Evolutionary conservation across 2,888 invertebrate species (phyloP).

Genomic region (Andrena minutula): DNA sequence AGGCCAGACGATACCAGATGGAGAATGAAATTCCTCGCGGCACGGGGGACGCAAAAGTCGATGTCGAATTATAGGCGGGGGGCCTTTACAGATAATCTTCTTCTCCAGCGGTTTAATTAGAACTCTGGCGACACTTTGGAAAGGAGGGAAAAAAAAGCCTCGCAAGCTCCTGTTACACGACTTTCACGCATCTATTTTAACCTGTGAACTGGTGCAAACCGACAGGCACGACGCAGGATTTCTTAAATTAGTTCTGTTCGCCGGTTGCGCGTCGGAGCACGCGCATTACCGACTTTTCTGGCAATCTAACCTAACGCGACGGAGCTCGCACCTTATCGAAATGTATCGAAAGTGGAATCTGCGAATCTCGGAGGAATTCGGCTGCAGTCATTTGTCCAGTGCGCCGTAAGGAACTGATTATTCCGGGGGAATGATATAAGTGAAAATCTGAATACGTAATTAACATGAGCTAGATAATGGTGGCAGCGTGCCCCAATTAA

Average conservation of each 20-base stretch:
- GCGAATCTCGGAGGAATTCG: not conserved
- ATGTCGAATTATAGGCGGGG: not conserved
- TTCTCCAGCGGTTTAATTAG: not conserved
- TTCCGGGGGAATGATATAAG: not conserved
- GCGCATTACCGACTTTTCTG: constrained; percentile 73
- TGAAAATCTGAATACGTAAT: not conserved
- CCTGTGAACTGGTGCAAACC: constrained; percentile 83
- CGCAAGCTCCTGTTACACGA: constrained; percentile 69
- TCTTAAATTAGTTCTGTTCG: constrained; percentile 83
- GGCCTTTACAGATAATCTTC: not conserved
- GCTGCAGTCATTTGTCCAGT: not conserved
- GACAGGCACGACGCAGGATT: constrained; percentile 79
- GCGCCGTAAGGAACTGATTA: not conserved
- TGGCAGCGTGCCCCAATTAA: not conserved
- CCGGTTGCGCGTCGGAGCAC: constrained; percentile 75
- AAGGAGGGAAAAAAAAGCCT: constrained; percentile 31
- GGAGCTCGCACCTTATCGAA: constrained; percentile 14
- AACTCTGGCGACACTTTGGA: constrained; percentile 8
- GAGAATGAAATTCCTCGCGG: not conserved
- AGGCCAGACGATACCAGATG: not conserved
- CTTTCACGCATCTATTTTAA: constrained; percentile 84
- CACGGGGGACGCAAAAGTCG: not conserved
- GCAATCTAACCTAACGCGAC: constrained; percentile 44
- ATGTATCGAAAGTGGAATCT: constrained; percentile 18
- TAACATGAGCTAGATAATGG: not conserved